Conservation (phyloP, 2,888 invertebrate genomes). For the Cordilura impudica region DNA sequence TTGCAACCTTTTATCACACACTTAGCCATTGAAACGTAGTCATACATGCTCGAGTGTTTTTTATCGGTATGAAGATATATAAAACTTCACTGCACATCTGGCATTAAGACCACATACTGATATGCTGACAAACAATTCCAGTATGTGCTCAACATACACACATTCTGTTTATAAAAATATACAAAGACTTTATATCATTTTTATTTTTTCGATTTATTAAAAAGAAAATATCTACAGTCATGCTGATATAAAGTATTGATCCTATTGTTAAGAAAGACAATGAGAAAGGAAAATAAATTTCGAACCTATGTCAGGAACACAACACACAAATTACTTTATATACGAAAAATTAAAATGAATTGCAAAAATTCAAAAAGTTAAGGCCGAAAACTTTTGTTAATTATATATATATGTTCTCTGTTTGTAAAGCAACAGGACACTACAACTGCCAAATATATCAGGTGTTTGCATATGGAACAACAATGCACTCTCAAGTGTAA, state of each 20-base stretch:
- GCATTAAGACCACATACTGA: constrained; percentile 23
- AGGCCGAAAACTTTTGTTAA: no score
- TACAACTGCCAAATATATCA: no score
- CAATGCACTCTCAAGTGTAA: no score
- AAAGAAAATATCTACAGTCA: constrained; percentile 9
- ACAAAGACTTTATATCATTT: background rate
- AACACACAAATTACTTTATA: no score
- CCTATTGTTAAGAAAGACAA: background rate
- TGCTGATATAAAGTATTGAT: constrained; percentile 6
- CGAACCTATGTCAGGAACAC: background rate
- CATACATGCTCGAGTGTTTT: background rate
- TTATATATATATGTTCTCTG: no score
- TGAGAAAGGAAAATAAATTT: background rate
- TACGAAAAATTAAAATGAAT: no score
- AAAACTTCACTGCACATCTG: constrained; percentile 30
- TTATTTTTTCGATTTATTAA: background rate
- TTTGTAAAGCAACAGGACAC: no score
- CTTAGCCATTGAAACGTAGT: background rate
- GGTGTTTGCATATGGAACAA: no score
- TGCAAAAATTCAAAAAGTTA: no score
- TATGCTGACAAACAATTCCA: constrained; percentile 26
- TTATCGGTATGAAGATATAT: background rate
- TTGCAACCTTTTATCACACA: background rate
- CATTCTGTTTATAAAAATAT: background rate
- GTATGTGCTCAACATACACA: constrained; percentile 18